A percentile compares a stretch with the other conserved stretches of the same genome.
Conservation (phyloP, 2,113 vertebrate species). For the Ciconia stormi region DNA sequence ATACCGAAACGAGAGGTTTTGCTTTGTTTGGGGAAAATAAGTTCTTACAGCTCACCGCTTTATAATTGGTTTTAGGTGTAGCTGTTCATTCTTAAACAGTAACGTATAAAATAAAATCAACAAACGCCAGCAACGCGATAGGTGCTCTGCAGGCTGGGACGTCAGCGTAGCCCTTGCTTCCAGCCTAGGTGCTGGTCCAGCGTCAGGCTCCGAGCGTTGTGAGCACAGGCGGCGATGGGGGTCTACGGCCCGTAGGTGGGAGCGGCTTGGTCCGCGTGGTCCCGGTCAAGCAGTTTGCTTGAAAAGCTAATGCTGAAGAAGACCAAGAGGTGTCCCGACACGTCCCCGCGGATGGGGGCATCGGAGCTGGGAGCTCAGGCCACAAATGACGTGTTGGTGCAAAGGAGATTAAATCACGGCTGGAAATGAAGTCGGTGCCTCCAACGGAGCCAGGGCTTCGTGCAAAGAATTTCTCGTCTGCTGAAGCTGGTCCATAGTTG, state of each 20-base stretch:
- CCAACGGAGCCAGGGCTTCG: neutral
- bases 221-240: neutral
- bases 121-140: rapidly evolving
- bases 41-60: neutral
- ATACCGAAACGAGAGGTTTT: neutral
- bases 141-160: neutral
- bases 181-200: too few species aligned
- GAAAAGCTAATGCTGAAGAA: neutral
- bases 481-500: neutral
- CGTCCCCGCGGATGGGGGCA: rapidly evolving
- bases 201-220: neutral
- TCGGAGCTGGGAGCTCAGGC: neutral
- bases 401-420: rapidly evolving
- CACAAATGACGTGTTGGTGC: rapidly evolving
- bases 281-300: rapidly evolving
- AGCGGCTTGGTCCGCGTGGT: neutral
- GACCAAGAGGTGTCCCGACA: neutral
- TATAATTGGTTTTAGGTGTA: neutral
- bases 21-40: neutral
- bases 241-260: rapidly evolving
- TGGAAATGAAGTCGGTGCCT: neutral
- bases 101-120: neutral
- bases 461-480: neutral
- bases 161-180: neutral
- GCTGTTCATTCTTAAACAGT: neutral